Percentiles rank a stretch among this genome's conserved stretches.
Evolutionary conservation across 2,113 vertebrate genomes (phyloP).

Genomic region (Chlorodrepanis virens): DNA sequence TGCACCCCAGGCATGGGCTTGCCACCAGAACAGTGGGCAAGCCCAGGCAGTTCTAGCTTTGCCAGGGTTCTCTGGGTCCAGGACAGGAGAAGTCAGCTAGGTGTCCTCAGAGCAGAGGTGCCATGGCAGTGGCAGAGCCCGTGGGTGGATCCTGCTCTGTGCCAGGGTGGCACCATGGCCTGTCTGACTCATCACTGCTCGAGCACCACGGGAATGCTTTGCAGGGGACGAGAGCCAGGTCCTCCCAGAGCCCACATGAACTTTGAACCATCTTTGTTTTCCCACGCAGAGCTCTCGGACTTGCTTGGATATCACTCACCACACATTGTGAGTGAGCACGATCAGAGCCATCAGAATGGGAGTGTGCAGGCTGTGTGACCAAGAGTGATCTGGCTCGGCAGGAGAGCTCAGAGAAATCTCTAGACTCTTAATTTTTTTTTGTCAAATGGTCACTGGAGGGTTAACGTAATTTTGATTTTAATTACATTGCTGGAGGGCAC

Average conservation of each 20-base stretch:
- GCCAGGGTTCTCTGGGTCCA: accelerated
- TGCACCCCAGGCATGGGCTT: neutral
- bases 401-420: neutral
- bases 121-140: neutral
- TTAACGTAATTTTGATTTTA: constrained; percentile 57
- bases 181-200: neutral
- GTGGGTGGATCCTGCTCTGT: neutral
- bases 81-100: neutral
- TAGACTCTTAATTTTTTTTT: constrained; percentile 15
- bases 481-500: constrained; percentile 50
- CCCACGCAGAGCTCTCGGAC: neutral
- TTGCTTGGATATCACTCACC: neutral
- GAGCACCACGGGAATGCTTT: accelerated
- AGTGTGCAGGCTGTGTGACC: neutral
- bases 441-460: constrained; percentile 30
- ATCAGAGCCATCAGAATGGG: accelerated
- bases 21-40: neutral
- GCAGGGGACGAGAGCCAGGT: too few relatives aligned
- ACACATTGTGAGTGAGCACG: neutral
- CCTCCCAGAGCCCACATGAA: accelerated
- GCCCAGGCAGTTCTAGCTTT: neutral
- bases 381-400: neutral
- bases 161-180: accelerated
- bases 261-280: neutral
- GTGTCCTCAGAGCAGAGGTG: neutral